Percentiles rank a stretch among this genome's conserved stretches.
phyloP scores from a whole-genome alignment of 1,140 invertebrate species.

The Philotrypesis tridentata region DNA sequence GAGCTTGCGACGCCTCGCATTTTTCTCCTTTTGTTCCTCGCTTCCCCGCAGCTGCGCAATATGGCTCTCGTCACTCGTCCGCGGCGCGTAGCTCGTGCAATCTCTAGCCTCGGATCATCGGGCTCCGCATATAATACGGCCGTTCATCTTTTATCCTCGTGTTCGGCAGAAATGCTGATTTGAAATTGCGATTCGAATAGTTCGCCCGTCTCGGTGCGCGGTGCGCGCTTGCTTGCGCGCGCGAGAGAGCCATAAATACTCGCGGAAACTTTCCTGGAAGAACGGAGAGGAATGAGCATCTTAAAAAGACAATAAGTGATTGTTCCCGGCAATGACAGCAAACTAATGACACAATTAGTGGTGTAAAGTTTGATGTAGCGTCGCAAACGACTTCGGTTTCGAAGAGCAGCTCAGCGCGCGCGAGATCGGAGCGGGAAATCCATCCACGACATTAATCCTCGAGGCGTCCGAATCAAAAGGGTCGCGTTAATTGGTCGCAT shows the following conservation, averaged over 20 bases:
- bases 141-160: background rate
- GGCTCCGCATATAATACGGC: too few relatives aligned
- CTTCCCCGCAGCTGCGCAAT: too few relatives aligned
- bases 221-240: background rate
- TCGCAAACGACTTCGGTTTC: slow-evolving; percentile 34
- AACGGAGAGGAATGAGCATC: background rate
- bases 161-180: background rate
- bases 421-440: slow-evolving; percentile 6
- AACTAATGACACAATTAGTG: slow-evolving; percentile 46
- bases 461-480: slow-evolving; percentile 14
- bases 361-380: slow-evolving; percentile 41
- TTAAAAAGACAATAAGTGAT: slow-evolving; percentile 30
- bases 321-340: slow-evolving; percentile 21
- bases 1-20: background rate
- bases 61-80: too few relatives aligned
- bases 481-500: slow-evolving; percentile 39
- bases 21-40: background rate
- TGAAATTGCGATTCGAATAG: background rate
- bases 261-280: background rate
- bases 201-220: background rate
- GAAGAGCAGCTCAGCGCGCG: background rate
- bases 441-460: slow-evolving; percentile 38
- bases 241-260: slow-evolving; percentile 11
- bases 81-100: too few relatives aligned
- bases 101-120: too few relatives aligned